These are phyloP conservation scores for Ennomos erosarius DNA, from an alignment of 2,888 invertebrate genomes.

Conservation along the genomic window DNA sequence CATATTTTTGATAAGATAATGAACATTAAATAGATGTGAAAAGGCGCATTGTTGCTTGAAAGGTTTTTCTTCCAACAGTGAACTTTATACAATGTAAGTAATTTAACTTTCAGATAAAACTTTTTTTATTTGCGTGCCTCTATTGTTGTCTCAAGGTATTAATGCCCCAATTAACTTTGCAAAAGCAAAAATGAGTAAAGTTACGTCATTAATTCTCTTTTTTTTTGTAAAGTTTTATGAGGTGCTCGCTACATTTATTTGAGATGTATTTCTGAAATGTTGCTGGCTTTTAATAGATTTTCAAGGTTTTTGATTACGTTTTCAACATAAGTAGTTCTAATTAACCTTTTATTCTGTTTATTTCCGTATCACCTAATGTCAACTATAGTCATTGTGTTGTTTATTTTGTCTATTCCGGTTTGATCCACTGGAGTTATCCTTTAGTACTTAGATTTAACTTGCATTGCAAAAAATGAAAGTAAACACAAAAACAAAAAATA, in stretches of 20 bases:
- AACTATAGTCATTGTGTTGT: too few species aligned
- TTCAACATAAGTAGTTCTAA: too few species aligned
- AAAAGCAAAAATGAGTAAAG: slow-evolving; percentile 43
- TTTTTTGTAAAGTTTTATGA: slow-evolving; percentile 40
- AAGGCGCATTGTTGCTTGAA: slow-evolving; percentile 26
- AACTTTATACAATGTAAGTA: slow-evolving; percentile 21
- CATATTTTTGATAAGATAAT: neutral
- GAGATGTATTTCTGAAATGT: slow-evolving; percentile 23
- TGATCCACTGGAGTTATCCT: too few species aligned
- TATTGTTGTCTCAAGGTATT: slow-evolving; percentile 35
- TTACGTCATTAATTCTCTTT: slow-evolving; percentile 42
- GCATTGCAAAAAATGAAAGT: too few species aligned
- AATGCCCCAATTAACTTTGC: slow-evolving; percentile 39
- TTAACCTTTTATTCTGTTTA: too few species aligned
- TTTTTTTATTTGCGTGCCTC: slow-evolving; percentile 36
- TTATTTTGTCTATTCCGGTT: too few species aligned
- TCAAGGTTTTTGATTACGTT: too few species aligned
- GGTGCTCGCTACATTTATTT: slow-evolving; percentile 27
- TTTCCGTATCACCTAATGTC: too few species aligned
- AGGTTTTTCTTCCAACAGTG: slow-evolving; percentile 24
- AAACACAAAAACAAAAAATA: too few species aligned
- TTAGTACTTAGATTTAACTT: too few species aligned
- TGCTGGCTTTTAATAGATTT: neutral
- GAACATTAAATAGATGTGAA: slow-evolving; percentile 10
- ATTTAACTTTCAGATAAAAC: slow-evolving; percentile 43